Conservation (phyloP, 2,888 invertebrate species). For the Anticlea derivata region DNA sequence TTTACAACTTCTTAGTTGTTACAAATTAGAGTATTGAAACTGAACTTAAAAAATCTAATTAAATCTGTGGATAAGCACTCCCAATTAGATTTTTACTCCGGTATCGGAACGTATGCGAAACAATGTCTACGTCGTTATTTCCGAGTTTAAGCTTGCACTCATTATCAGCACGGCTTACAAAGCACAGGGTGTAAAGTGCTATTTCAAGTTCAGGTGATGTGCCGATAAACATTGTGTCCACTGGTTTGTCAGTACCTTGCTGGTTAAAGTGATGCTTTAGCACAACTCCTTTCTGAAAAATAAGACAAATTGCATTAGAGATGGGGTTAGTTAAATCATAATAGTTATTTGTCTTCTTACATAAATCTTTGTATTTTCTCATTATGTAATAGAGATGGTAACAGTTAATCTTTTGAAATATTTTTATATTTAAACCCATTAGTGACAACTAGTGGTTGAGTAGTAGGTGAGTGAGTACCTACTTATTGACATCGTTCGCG, state of each 20-base stretch:
- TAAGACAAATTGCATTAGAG: not conserved
- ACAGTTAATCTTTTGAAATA: no score
- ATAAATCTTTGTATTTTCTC: no score
- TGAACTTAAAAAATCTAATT: not conserved
- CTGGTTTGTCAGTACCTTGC: slow-evolving; percentile 89
- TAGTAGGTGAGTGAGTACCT: no score
- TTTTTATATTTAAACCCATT: no score
- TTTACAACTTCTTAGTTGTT: no score
- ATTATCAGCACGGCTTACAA: slow-evolving; percentile 88
- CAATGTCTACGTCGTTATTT: slow-evolving; percentile 88
- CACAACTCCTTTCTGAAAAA: slow-evolving; percentile 89
- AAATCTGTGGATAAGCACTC: slow-evolving; percentile 91
- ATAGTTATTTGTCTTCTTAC: no score
- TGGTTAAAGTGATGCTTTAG: slow-evolving; percentile 89
- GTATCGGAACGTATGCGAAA: slow-evolving; percentile 89
- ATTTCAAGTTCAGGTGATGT: slow-evolving; percentile 96
- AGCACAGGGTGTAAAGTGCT: slow-evolving; percentile 95
- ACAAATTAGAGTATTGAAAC: not conserved
- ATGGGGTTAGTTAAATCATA: no score
- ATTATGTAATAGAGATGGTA: no score
- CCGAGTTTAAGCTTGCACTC: slow-evolving; percentile 89
- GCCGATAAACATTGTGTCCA: slow-evolving; percentile 91
- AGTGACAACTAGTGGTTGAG: no score
- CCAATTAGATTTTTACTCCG: slow-evolving; percentile 91
- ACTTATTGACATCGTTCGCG: no score